These are phyloP conservation scores for Laterallus jamaicensis DNA, from an alignment of 2,113 vertebrate genomes.

Conservation along the genomic window DNA sequence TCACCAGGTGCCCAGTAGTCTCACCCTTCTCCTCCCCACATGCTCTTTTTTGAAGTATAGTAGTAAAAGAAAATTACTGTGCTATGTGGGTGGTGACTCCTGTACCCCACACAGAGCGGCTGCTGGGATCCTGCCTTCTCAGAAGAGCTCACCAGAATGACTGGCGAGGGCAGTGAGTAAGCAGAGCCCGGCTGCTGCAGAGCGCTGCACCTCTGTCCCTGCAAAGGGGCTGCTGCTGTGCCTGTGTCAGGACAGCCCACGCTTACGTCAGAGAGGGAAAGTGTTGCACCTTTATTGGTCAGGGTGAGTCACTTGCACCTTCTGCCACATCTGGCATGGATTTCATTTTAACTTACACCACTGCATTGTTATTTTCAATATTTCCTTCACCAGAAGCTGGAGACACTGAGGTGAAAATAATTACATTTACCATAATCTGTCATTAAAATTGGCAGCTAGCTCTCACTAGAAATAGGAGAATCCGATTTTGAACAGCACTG, in stretches of 20 bases:
- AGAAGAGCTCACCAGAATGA: conserved; percentile 4
- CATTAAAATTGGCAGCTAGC: neutral
- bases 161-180: neutral
- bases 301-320: conserved; percentile 21
- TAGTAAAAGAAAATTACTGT: neutral
- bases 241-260: neutral
- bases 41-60: neutral
- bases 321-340: conserved; percentile 19
- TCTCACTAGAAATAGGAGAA: neutral
- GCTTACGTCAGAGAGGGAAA: neutral
- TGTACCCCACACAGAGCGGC: neutral
- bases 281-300: neutral
- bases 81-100: accelerated
- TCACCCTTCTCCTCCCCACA: neutral
- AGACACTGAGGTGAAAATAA: neutral
- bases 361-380: neutral
- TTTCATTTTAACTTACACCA: conserved; percentile 15
- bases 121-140: conserved; percentile 12
- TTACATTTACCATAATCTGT: neutral
- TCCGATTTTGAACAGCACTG: neutral
- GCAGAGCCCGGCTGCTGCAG: conserved; percentile 1
- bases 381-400: conserved; percentile 9
- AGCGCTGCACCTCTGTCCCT: neutral
- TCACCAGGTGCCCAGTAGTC: neutral
- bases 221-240: neutral